Evolutionary conservation across 2,797 vertebrate species (phyloP).

Genomic region (Champsocephalus esox): DNA sequence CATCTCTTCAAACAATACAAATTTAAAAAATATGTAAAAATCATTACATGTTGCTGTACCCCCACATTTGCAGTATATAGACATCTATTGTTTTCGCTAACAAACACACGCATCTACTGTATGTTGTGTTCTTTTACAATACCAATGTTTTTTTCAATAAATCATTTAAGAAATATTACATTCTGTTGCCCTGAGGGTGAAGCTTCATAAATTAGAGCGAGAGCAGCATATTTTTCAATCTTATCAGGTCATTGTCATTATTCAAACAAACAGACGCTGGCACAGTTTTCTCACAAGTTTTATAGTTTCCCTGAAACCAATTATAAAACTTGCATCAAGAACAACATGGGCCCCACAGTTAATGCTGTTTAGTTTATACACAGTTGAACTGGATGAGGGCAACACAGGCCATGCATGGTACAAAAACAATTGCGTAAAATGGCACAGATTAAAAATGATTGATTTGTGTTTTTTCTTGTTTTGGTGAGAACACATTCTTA

Average conservation of each 20-base stretch:
- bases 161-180: conserved; percentile 65
- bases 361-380: conserved; percentile 36
- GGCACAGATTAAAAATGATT: conserved; percentile 19
- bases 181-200: conserved; percentile 59
- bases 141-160: conserved; percentile 50
- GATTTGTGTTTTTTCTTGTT: conserved; percentile 1
- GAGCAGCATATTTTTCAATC: conserved; percentile 61
- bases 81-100: conserved; percentile 39
- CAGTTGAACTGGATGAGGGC: conserved; percentile 15
- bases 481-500: background rate
- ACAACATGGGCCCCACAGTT: conserved; percentile 40
- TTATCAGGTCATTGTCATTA: conserved; percentile 77
- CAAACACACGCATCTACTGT: conserved; percentile 42
- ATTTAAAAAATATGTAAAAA: background rate
- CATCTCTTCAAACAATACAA: conserved; percentile 11
- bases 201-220: conserved; percentile 72
- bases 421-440: background rate
- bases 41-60: conserved; percentile 28
- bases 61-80: conserved; percentile 3
- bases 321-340: conserved; percentile 60
- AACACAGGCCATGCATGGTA: background rate
- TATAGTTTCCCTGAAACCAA: conserved; percentile 59
- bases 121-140: conserved; percentile 47
- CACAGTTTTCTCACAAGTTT: conserved; percentile 68
- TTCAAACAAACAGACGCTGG: conserved; percentile 72